phyloP scores from a whole-genome alignment of 1,140 invertebrate species.

The Holcopasites calliopsidis region DNA sequence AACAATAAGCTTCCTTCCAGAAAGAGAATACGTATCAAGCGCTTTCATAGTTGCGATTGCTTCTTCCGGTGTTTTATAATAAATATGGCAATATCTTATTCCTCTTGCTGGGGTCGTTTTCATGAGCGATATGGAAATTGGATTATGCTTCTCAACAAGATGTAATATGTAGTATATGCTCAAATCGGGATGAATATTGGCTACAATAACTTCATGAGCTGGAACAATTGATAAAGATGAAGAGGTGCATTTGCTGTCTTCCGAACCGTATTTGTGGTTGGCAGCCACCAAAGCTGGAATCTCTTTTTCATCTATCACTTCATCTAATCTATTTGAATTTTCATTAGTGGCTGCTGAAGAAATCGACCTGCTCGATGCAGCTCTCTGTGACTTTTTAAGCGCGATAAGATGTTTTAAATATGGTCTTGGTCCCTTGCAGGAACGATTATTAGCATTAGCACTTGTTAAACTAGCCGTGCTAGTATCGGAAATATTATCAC shows the following conservation, averaged over 20 bases:
- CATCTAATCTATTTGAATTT: neutral
- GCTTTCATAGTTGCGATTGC: conserved; percentile 49
- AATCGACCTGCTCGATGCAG: neutral
- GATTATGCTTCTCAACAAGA: conserved; percentile 67
- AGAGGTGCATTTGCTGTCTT: neutral
- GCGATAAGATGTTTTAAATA: neutral
- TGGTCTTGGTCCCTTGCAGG: neutral
- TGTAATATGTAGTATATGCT: conserved; percentile 64
- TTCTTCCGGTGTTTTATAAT: conserved; percentile 61
- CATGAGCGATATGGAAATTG: conserved; percentile 65
- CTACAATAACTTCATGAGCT: conserved; percentile 69
- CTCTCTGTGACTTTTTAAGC: neutral
- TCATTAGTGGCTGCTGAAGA: neutral
- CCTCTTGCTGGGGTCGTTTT: conserved; percentile 7
- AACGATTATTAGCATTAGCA: neutral
- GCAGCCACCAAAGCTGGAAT: conserved; percentile 26
- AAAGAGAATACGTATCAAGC: conserved; percentile 62
- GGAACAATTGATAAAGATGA: neutral
- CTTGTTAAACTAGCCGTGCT: neutral
- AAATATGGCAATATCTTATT: conserved; percentile 70
- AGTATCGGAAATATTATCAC: neutral
- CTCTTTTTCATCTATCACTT: neutral
- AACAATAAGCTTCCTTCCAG: conserved; percentile 59
- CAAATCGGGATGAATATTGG: conserved; percentile 63
- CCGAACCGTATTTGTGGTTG: neutral